These are phyloP conservation scores for Stigmatopora argus DNA, from an alignment of 2,113 vertebrate genomes.

Conservation along the genomic window DNA sequence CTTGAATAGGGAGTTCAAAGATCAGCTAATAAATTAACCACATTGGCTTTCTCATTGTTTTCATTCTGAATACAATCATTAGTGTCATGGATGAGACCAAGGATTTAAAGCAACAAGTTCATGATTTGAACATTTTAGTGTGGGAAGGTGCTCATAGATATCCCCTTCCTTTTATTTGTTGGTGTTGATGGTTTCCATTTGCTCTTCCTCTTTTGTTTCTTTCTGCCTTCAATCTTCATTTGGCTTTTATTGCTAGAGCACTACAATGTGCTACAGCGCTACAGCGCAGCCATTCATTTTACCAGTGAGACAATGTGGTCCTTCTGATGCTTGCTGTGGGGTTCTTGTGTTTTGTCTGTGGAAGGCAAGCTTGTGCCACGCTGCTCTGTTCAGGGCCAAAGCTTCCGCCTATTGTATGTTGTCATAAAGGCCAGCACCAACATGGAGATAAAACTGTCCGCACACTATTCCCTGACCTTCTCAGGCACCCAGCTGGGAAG, in stretches of 20 bases:
- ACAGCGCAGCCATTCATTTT: constrained; percentile 25
- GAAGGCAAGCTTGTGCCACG: constrained; percentile 54
- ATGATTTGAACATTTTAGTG: constrained; percentile 27
- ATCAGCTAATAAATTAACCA: constrained; percentile 52
- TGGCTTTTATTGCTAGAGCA: constrained; percentile 23
- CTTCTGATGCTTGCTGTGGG: constrained; percentile 20
- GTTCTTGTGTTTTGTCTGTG: constrained; percentile 47
- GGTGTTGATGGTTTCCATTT: constrained; percentile 15
- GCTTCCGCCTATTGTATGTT: constrained; percentile 60
- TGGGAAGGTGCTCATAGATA: not conserved
- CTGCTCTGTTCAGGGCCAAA: constrained; percentile 49
- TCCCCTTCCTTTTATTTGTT: constrained; percentile 7
- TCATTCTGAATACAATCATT: constrained; percentile 12
- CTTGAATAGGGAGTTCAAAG: constrained; percentile 55
- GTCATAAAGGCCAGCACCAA: constrained; percentile 66
- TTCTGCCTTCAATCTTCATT: constrained; percentile 6
- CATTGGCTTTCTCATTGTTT: constrained; percentile 9
- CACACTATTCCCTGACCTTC: constrained; percentile 72
- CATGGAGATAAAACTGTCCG: constrained; percentile 63
- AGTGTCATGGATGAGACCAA: constrained; percentile 14
- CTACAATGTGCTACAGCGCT: constrained; percentile 19
- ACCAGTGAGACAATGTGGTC: constrained; percentile 35
- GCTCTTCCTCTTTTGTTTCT: not conserved
- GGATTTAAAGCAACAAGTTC: constrained; percentile 40
- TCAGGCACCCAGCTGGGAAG: constrained; percentile 71